Base-by-base conservation (phyloP, 2,797 vertebrate genomes). In the Schizothorax lantsangensis region DNA sequence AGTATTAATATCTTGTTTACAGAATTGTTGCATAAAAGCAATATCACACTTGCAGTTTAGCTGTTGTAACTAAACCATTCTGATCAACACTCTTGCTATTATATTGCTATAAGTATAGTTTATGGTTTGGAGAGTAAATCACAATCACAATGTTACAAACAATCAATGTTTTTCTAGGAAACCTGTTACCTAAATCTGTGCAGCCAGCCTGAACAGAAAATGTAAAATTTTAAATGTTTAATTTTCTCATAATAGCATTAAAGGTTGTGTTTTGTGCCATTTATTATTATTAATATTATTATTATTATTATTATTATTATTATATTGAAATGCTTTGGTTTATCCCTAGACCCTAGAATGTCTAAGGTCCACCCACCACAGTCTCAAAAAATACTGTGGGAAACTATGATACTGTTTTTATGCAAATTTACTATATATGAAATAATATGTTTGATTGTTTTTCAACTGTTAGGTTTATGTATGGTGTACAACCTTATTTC, bases 21-120 rank as follows among this genome's bases (percentile, higher is more conserved):
- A 83, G 59, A 84, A 43, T 21, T 62, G 54, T 49, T 84, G 26
- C 33, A 84, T 75, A 57, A 78, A 78, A 57, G 21, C 54, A 78
- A 57, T 52, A 77, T 54, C 30, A 77, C 49, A 9, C 72, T 72
- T 59, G 38, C 43, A 81, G 26, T n/a, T 78, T 52, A 38, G 12
- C 49, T 38, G 49, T 8, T 38, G 19, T 38, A 43, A 57, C 33
- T 57, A 78, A 54, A 78, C 49, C 33, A 57, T 77, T 11, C 21
- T 54, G 74, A 77, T 14, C 49, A 54, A 21, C 30, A 54, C 49
- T 23, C 10, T 54, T 54, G 19, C 30, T 23, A 54, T 36, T 3
- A 77, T 54, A 77, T 11, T 12, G 30, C 33, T 54, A 36, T 14
- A 77, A 54, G 49, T 12, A 77, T 7, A 23, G 74, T 77, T 75